phyloP scores from a whole-genome alignment of 2,113 vertebrate genomes.

The Esox niger region DNA sequence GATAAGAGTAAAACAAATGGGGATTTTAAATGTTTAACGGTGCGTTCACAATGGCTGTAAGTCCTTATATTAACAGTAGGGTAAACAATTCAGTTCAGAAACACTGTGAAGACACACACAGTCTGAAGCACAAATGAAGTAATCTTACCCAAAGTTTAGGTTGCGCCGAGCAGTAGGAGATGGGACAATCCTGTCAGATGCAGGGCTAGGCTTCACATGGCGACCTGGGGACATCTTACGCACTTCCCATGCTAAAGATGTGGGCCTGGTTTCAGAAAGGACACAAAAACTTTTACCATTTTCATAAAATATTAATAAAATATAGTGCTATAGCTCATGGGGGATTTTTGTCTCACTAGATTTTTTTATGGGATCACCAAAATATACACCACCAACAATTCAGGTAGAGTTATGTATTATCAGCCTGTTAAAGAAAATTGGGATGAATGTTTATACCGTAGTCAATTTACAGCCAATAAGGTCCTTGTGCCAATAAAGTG shows the following conservation, averaged over 20 bases:
- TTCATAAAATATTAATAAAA: neutral
- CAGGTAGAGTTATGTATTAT: conserved; percentile 52
- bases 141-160: conserved; percentile 87
- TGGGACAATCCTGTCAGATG: conserved; percentile 86
- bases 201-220: conserved; percentile 91
- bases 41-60: neutral
- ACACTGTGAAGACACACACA: conserved; percentile 13
- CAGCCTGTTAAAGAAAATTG: conserved; percentile 16
- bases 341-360: neutral
- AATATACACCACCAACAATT: conserved; percentile 4
- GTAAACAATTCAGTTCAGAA: too few relatives aligned
- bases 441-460: conserved; percentile 52
- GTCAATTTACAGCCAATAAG: conserved; percentile 65
- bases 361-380: neutral
- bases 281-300: neutral
- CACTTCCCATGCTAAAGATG: conserved; percentile 96
- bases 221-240: conserved; percentile 99
- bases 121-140: neutral
- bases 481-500: conserved; percentile 64
- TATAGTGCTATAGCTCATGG: neutral
- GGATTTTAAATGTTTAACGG: conserved; percentile 19
- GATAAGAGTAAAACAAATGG: too few relatives aligned
- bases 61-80: too few relatives aligned
- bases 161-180: conserved; percentile 84
- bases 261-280: conserved; percentile 79